A percentile compares a stretch with the other conserved stretches of the same genome.
Conservation (phyloP, 2,888 invertebrate species). For the Mythimna albipuncta region DNA sequence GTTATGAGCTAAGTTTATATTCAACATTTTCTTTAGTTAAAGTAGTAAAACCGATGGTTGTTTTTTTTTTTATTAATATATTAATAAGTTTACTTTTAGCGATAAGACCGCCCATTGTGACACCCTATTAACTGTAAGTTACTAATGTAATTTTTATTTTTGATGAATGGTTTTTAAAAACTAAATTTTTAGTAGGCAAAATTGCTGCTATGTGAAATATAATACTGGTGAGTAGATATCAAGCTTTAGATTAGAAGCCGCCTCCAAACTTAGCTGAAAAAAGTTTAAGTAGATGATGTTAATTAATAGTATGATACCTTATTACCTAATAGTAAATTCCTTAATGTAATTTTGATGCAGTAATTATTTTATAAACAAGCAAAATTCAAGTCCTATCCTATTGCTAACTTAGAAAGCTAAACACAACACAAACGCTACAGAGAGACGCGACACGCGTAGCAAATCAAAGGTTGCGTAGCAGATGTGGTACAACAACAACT, state of each 20-base stretch:
- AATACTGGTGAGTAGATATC: neutral
- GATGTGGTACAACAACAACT: slow-evolving; percentile 3
- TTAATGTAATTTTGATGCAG: neutral
- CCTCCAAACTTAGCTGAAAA: neutral
- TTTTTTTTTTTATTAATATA: too few species aligned
- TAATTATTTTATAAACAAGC: neutral
- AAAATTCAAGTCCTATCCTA: neutral
- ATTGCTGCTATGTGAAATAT: too few species aligned
- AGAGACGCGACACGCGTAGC: slow-evolving; percentile 9
- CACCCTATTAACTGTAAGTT: too few species aligned
- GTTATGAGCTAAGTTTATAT: slow-evolving; percentile 4
- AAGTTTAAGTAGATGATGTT: neutral
- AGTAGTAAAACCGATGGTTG: neutral
- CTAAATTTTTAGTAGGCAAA: too few species aligned
- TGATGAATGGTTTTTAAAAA: too few species aligned
- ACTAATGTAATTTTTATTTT: too few species aligned
- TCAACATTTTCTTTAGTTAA: neutral
- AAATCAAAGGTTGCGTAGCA: slow-evolving; percentile 11
- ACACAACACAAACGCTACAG: neutral
- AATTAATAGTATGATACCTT: neutral
- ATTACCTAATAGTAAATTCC: neutral
- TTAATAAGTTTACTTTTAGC: too few species aligned
- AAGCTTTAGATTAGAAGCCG: neutral
- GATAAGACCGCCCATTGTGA: too few species aligned
- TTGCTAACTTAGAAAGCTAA: neutral